Conservation (phyloP, 2,797 vertebrate genomes). For the Dendrocincla fuliginosa region DNA sequence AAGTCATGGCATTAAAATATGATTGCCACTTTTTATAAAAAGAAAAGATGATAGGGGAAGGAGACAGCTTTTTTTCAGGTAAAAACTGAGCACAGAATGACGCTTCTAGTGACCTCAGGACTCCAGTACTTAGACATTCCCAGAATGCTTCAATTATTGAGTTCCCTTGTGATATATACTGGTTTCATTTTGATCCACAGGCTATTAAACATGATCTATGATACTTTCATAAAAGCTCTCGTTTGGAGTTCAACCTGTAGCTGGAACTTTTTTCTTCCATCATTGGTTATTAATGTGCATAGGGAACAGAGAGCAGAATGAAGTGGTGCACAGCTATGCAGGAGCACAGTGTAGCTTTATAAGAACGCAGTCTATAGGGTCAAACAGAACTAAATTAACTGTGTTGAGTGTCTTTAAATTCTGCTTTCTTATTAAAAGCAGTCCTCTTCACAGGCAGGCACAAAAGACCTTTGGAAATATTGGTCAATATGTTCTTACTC, state of each 20-base stretch:
- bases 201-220: constrained; percentile 59
- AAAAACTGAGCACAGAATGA: background rate
- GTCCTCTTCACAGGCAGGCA: background rate
- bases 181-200: constrained; percentile 50
- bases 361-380: background rate
- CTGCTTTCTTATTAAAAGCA: background rate
- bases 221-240: constrained; percentile 4
- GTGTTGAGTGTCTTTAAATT: background rate
- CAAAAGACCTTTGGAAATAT: background rate
- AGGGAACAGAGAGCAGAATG: background rate
- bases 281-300: constrained; percentile 13
- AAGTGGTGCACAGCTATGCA: background rate
- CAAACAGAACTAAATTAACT: constrained; percentile 17
- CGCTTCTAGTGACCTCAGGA: background rate
- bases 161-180: constrained; percentile 35
- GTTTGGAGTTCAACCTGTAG: constrained; percentile 8
- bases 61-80: background rate
- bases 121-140: constrained; percentile 19
- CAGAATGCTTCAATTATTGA: constrained; percentile 53
- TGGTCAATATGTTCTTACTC: background rate
- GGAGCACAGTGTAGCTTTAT: background rate
- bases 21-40: background rate
- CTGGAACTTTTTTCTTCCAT: background rate
- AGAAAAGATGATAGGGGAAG: background rate
- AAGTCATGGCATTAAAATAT: background rate